Percentiles rank a stretch among this genome's conserved stretches.
Conservation (phyloP, 2,113 vertebrate species). For the Erinaceus europaeus region DNA sequence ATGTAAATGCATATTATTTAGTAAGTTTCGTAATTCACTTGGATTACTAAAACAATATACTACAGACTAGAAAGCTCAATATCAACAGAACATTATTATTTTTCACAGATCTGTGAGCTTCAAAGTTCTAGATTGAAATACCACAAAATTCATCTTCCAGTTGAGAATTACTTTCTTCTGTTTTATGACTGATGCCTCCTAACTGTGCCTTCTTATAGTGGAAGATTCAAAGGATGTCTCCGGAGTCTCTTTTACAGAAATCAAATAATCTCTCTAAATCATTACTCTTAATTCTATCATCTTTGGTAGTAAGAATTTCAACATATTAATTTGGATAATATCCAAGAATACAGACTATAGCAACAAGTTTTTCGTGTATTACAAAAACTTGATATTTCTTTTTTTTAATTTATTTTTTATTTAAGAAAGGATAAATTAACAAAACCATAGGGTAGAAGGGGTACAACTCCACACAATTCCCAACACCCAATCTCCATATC, state of each 20-base stretch:
- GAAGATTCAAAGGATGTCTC: background rate
- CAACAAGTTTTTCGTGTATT: background rate
- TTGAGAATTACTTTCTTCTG: background rate
- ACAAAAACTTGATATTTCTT: background rate
- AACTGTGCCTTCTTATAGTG: background rate
- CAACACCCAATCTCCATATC: too few species aligned
- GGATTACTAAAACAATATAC: background rate
- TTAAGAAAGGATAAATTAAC: too few species aligned
- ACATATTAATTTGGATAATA: background rate
- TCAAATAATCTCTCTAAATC: background rate
- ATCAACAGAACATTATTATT: background rate
- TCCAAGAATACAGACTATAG: background rate
- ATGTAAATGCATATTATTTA: background rate
- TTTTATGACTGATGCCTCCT: background rate
- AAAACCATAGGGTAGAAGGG: too few species aligned
- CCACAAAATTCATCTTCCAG: background rate
- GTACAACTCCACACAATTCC: too few species aligned
- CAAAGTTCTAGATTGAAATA: background rate
- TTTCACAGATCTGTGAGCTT: background rate
- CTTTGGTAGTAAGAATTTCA: background rate
- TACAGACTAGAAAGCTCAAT: background rate
- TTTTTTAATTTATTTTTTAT: too few species aligned
- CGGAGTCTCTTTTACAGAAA: background rate
- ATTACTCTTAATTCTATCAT: background rate
- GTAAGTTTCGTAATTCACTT: background rate